phyloP scores from a whole-genome alignment of 1,140 invertebrate species.

The Chironomus striatipennis region DNA sequence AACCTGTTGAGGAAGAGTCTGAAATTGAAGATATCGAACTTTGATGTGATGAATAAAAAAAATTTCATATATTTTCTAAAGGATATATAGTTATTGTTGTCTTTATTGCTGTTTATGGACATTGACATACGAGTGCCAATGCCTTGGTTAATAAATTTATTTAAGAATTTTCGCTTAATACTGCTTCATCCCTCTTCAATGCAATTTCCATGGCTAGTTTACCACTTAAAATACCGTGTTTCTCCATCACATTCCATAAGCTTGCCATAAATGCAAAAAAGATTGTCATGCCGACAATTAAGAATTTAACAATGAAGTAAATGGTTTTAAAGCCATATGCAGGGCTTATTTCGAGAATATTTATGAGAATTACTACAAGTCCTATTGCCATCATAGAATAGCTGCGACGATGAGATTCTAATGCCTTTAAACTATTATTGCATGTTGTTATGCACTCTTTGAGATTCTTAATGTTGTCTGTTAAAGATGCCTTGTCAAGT shows the following conservation, averaged over 20 bases:
- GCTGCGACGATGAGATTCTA: slow-evolving; percentile 46
- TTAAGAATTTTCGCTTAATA: too few species aligned
- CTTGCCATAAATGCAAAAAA: slow-evolving; percentile 67
- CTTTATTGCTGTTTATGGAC: too few species aligned
- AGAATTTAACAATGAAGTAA: slow-evolving; percentile 46
- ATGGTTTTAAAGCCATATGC: slow-evolving; percentile 42
- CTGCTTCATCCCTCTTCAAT: slow-evolving; percentile 29
- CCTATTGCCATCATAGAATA: slow-evolving; percentile 40
- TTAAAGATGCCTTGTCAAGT: slow-evolving; percentile 22
- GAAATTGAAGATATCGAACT: not conserved
- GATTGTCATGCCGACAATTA: slow-evolving; percentile 53
- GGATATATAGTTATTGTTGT: too few species aligned
- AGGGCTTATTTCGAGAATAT: slow-evolving; percentile 36
- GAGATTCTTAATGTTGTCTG: slow-evolving; percentile 40
- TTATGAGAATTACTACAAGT: slow-evolving; percentile 39
- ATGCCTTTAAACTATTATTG: slow-evolving; percentile 45
- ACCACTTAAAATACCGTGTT: slow-evolving; percentile 64
- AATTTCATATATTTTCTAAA: too few species aligned
- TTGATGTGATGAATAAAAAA: too few species aligned
- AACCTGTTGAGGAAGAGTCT: not conserved
- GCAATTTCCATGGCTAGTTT: slow-evolving; percentile 51
- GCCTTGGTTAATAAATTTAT: too few species aligned
- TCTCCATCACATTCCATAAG: slow-evolving; percentile 69
- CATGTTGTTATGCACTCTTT: slow-evolving; percentile 53
- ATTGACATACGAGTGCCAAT: too few species aligned